Evolutionary conservation across 64 coral and sea anemone genomes (phyloP).

Genomic region (Pocillopora damicornis): DNA sequence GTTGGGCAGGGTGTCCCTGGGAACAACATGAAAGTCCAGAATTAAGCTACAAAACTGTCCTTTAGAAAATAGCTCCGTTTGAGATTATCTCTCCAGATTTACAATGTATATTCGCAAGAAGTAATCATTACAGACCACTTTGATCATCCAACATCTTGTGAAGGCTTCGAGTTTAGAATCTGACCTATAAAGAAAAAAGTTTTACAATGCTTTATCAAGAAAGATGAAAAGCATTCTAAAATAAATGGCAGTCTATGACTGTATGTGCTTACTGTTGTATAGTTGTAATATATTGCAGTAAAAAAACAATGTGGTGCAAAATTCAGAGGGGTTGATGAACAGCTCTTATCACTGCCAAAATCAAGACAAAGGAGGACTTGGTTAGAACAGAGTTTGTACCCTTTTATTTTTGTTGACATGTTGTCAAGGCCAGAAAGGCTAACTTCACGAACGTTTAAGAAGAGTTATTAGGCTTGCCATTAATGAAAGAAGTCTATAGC

Average conservation of each 20-base stretch:
- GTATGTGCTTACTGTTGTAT: no score
- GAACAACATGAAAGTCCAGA: background rate
- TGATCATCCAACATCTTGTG: background rate
- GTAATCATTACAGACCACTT: background rate
- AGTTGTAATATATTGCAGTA: no score
- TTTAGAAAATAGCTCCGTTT: conserved; percentile 33
- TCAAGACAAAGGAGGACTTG: background rate
- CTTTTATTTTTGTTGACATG: background rate
- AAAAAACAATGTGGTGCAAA: no score
- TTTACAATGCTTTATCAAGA: background rate
- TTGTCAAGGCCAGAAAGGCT: no score
- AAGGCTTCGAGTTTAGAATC: conserved; percentile 15
- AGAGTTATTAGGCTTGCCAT: no score
- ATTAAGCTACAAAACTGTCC: conserved; percentile 12
- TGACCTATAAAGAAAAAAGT: conserved; percentile 1
- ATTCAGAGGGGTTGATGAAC: no score
- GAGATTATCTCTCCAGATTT: background rate
- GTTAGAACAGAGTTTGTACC: background rate
- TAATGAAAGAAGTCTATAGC: no score
- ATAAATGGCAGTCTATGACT: no score
- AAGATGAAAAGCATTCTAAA: no score
- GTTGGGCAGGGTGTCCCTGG: background rate
- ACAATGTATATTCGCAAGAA: background rate
- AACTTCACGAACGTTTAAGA: no score
- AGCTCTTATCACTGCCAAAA: background rate